Base-by-base conservation (phyloP, 2,797 vertebrate species). In the Fistularia commersonii region DNA sequence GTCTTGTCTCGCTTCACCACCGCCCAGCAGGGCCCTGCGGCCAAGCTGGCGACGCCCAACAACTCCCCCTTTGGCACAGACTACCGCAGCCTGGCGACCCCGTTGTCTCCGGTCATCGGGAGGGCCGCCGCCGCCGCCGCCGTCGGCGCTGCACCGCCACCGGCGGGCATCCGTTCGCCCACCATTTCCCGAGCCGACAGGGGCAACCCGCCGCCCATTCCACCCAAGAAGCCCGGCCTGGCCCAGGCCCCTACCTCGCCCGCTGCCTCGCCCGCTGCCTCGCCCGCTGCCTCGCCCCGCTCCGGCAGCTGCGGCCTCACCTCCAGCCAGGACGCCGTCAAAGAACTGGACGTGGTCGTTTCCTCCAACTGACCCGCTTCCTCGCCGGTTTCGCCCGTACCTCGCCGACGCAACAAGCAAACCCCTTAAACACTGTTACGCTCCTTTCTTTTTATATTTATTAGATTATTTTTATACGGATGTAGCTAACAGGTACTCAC, bases 141-240 rank as follows among this genome's bases (percentile, higher is more conserved):
- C n/a, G n/a, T n/a, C n/a, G n/a, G n/a, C n/a, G n/a, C n/a, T n/a
- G n/a, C n/a, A n/a, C n/a, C n/a, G n/a, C 45, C 91, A 9, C 91
- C 91, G 34, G 93, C 92, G 32, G 94, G 93, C 12, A 85, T 96
- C 64, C 90, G 92, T 63, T 98, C 95, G 0, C 95, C 97, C 1
- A 94, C 91, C 52, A 91, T 95, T 61, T 75, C 92, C 38, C 89
- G 96, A 67, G 92, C 88, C 0, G 95, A 98, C 39, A 83, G 97
- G 51, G 96, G 96, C 23, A 93, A 91, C 71, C 96, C 96, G 38
- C 97, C 97, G 0, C 97, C 97, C 32, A 97, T 98, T 61, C 97
- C 97, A 7, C 96, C 96, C 0, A 99, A 99, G 84, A 99, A 98
- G 49, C 96, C 97, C 0, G 91, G 95, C 47, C 90, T 98, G 23